These are phyloP conservation scores for Sinosuthora webbiana DNA, from an alignment of 2,113 vertebrate species.

Conservation along the genomic window DNA sequence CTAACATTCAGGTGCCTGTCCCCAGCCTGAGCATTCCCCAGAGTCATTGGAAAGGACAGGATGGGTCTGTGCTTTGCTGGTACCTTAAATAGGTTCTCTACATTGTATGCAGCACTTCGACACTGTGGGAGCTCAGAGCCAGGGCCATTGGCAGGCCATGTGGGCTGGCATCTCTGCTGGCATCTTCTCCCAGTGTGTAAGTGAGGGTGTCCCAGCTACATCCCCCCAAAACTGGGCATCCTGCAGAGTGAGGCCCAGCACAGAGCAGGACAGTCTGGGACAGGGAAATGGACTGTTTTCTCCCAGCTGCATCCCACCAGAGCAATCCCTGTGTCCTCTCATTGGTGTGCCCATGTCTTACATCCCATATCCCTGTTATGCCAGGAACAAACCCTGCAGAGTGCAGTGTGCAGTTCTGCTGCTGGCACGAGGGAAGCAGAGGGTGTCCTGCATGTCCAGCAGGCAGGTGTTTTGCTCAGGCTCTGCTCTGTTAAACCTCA, in stretches of 20 bases:
- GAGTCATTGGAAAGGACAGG: not conserved
- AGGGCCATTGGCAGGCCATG: not conserved
- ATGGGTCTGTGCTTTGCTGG: not conserved
- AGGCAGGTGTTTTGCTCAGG: not conserved
- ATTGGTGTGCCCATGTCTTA: not conserved
- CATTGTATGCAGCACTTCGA: not conserved
- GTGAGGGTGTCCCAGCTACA: not conserved
- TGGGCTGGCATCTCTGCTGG: not conserved
- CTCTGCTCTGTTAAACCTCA: not conserved
- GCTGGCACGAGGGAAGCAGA: fast-evolving
- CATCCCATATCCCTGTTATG: not conserved
- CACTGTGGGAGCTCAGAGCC: not conserved
- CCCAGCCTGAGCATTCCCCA: not conserved
- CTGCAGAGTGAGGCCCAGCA: not conserved
- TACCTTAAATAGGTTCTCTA: not conserved
- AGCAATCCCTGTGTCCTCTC: not conserved
- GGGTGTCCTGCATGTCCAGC: not conserved
- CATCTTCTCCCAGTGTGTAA: not conserved
- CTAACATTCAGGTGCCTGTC: not conserved
- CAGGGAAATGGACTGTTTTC: not conserved
- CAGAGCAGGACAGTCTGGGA: not conserved
- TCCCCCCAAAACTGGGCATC: not conserved
- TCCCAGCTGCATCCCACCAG: not conserved
- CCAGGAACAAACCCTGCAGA: not conserved
- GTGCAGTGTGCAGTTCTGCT: not conserved